Conservation (phyloP, 2,888 invertebrate genomes). For the Drosophila algonquin region DNA sequence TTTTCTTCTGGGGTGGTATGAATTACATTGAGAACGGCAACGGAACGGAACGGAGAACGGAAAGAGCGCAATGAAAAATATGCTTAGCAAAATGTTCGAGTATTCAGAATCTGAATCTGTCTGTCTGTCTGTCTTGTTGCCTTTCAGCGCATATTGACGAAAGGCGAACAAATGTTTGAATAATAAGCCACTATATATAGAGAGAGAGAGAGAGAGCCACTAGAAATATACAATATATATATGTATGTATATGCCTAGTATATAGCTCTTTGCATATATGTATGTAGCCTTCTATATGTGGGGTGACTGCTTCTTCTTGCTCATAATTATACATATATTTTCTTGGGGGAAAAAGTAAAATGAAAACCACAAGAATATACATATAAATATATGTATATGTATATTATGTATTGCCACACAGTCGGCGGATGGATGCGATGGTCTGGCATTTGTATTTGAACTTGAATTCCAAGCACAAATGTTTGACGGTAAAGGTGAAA, state of each 20-base stretch:
- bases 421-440: slow-evolving; percentile 5
- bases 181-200: slow-evolving; percentile 55
- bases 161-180: slow-evolving; percentile 71
- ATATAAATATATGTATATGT: slow-evolving; percentile 5
- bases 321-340: slow-evolving; percentile 18
- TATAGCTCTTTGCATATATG: slow-evolving; percentile 22
- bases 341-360: slow-evolving; percentile 37
- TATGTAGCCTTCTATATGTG: slow-evolving; percentile 10
- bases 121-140: slow-evolving; percentile 27
- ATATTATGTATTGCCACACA: background rate
- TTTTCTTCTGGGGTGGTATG: slow-evolving; percentile 55
- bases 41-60: slow-evolving; percentile 15
- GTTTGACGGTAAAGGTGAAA: slow-evolving; percentile 60
- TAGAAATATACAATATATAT: slow-evolving; percentile 28
- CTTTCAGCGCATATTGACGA: slow-evolving; percentile 71
- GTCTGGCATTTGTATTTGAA: slow-evolving; percentile 66
- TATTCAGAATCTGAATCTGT: background rate
- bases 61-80: slow-evolving; percentile 59
- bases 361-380: slow-evolving; percentile 23
- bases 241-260: slow-evolving; percentile 17
- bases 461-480: slow-evolving; percentile 62
- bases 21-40: slow-evolving; percentile 64
- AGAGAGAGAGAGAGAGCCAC: slow-evolving; percentile 12
- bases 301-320: slow-evolving; percentile 12
- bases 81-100: slow-evolving; percentile 50